Conservation (phyloP, 1,140 invertebrate genomes). For the Scaptomyza montana region DNA sequence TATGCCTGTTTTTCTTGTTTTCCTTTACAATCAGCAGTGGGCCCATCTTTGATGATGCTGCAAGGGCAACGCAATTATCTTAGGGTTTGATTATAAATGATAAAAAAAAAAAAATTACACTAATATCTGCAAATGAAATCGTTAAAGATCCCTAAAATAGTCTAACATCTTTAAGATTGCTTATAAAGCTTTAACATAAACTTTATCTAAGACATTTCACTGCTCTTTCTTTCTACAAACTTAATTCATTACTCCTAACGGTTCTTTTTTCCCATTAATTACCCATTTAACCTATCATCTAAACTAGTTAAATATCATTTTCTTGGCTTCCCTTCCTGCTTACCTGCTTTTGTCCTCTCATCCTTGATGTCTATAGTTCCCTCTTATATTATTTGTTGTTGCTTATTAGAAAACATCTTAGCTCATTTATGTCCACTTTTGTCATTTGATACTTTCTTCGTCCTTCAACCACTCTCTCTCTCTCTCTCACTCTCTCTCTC, state of each 20-base stretch:
- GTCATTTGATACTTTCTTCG: background rate
- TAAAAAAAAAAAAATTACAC: background rate
- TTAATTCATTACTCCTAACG: background rate
- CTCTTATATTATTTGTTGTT: background rate
- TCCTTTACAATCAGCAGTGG: slow-evolving; percentile 11
- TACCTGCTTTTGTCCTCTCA: background rate
- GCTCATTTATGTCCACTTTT: background rate
- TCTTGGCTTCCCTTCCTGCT: background rate
- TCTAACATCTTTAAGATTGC: too few species aligned
- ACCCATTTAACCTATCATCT: background rate
- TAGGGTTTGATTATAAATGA: background rate
- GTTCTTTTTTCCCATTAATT: background rate
- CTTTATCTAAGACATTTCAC: too few species aligned
- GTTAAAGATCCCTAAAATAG: background rate
- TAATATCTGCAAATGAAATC: background rate
- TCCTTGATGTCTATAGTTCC: background rate
- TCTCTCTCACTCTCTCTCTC: background rate
- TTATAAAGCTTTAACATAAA: too few species aligned
- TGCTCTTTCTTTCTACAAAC: too few species aligned
- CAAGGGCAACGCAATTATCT: background rate
- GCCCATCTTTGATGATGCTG: slow-evolving; percentile 23
- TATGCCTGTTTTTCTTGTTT: slow-evolving; percentile 8
- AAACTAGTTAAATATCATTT: background rate
- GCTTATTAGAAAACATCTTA: background rate
- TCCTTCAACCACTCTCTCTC: background rate